Conservation (phyloP, 2,888 invertebrate species). For the Anagyrus pseudococci region DNA sequence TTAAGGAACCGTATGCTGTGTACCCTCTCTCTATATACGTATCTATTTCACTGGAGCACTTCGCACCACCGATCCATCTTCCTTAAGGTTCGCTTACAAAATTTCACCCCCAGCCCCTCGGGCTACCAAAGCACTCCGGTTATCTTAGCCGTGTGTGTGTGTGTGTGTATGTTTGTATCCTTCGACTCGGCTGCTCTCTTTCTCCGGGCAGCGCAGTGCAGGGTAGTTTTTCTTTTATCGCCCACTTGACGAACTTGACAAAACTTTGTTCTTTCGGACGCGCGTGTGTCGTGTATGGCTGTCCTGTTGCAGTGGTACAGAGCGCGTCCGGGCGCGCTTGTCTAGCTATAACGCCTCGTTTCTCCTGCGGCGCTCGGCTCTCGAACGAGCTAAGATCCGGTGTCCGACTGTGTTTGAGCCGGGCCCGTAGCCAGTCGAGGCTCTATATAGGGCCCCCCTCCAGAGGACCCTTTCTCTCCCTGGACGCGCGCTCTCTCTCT, state of each 20-base stretch:
- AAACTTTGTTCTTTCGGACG: no score
- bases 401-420: constrained; percentile 33
- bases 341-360: not conserved
- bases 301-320: no score
- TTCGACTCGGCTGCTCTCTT: not conserved
- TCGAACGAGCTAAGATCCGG: constrained; percentile 18
- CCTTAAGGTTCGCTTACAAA: no score
- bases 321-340: no score
- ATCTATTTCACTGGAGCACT: constrained; percentile 30
- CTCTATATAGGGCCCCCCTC: constrained; percentile 40
- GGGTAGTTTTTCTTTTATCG: no score
- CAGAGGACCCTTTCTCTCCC: constrained; percentile 7
- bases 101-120: not conserved
- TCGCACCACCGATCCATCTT: constrained; percentile 34
- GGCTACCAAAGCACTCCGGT: constrained; percentile 8
- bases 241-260: no score
- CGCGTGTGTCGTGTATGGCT: no score
- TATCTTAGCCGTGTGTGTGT: not conserved
- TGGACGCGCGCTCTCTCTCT: constrained; percentile 8
- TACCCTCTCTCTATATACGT: constrained; percentile 2
- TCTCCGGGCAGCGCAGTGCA: not conserved
- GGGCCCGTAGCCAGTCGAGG: constrained; percentile 16
- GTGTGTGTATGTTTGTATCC: not conserved
- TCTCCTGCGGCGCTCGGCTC: not conserved
- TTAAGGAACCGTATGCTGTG: not conserved